Conservation (phyloP, 2,113 vertebrate species). For the Odocoileus hemionus region DNA sequence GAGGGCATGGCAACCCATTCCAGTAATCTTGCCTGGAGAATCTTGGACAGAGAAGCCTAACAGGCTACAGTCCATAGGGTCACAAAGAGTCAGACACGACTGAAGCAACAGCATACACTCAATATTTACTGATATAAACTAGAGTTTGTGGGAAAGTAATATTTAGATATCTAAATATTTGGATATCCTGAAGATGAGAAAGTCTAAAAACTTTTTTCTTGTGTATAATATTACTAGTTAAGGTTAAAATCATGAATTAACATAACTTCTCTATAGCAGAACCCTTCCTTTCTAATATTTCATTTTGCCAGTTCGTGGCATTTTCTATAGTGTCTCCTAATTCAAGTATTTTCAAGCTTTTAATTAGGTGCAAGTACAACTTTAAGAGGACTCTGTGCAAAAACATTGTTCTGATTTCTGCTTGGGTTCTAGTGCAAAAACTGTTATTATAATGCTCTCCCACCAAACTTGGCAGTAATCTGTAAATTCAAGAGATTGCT, state of each 20-base stretch:
- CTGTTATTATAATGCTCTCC: neutral
- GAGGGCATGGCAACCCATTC: neutral
- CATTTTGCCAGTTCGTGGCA: neutral
- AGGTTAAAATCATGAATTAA: conserved; percentile 6
- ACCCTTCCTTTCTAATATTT: neutral
- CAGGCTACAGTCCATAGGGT: neutral
- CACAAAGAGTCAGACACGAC: neutral
- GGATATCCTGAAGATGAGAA: neutral
- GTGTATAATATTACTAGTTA: neutral
- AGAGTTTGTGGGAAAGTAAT: neutral
- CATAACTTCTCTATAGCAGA: neutral
- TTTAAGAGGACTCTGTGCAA: conserved; percentile 7
- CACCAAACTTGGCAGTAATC: neutral
- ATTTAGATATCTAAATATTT: neutral
- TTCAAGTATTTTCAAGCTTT: conserved; percentile 3
- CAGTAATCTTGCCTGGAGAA: neutral
- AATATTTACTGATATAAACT: neutral
- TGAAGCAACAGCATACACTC: neutral
- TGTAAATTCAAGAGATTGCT: conserved; percentile 12
- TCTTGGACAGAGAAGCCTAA: neutral
- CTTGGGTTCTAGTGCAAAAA: neutral
- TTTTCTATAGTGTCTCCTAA: neutral
- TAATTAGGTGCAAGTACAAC: neutral
- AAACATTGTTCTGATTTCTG: neutral
- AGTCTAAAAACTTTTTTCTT: neutral